Percentiles rank a stretch among this genome's conserved stretches.
These are phyloP conservation scores for Crambe crambe DNA, from an alignment of 37 sponge, comb jelly and placozoan species.

Conservation along the genomic window DNA sequence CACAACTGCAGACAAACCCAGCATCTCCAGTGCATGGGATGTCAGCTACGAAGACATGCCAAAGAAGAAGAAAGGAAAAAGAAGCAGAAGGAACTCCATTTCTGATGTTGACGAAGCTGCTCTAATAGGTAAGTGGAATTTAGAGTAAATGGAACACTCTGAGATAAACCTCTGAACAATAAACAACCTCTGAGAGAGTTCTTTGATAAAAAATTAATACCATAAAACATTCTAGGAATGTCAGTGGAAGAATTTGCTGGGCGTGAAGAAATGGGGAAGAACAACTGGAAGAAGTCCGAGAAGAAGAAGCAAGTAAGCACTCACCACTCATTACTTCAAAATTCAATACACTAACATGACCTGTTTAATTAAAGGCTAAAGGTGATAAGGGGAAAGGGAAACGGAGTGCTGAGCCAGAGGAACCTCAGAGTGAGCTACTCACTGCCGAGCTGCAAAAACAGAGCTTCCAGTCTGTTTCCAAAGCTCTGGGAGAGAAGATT, in stretches of 20 bases:
- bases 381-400: not conserved
- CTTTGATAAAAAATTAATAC: no score
- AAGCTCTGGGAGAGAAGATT: conserved; percentile 36
- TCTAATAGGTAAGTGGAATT: not conserved
- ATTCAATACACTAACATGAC: not conserved
- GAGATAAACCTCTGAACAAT: no score
- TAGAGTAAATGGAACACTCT: not conserved
- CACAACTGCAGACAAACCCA: conserved; percentile 14
- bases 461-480: conserved; percentile 30
- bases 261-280: conserved; percentile 27
- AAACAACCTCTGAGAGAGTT: no score
- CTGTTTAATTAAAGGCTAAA: not conserved
- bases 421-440: conserved; percentile 31
- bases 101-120: conserved; percentile 3
- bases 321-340: not conserved
- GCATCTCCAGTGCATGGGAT: conserved; percentile 48
- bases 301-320: not conserved
- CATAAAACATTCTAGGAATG: conserved; percentile 16
- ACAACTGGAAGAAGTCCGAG: not conserved
- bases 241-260: conserved; percentile 28
- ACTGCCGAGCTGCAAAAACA: conserved; percentile 21
- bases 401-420: not conserved
- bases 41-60: not conserved
- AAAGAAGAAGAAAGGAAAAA: not conserved
- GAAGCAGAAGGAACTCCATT: not conserved